These are phyloP conservation scores for Heliconius ismenius DNA, from an alignment of 2,888 invertebrate genomes.

Conservation along the genomic window DNA sequence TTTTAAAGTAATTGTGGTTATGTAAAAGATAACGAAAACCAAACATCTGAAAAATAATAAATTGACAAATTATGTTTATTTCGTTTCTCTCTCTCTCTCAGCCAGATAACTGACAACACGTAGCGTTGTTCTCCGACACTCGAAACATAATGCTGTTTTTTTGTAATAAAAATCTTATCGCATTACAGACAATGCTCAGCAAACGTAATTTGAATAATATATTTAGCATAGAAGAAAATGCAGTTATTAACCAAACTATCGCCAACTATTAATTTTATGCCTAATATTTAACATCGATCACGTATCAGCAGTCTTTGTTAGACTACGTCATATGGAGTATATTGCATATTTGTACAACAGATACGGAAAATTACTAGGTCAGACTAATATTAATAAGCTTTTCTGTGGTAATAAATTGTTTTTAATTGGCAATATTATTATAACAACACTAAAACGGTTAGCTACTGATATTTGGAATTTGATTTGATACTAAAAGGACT, in stretches of 20 bases:
- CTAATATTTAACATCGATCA: not conserved
- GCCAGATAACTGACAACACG: too few relatives aligned
- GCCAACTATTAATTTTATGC: not conserved
- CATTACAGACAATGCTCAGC: not conserved
- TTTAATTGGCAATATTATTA: constrained; percentile 3
- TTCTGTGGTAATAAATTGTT: constrained; percentile 2
- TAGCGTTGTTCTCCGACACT: too few relatives aligned
- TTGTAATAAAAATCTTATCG: not conserved
- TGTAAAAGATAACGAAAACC: not conserved
- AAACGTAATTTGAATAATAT: not conserved
- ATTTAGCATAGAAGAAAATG: not conserved
- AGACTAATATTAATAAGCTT: constrained; percentile 3
- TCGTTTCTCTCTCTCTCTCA: too few relatives aligned
- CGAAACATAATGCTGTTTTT: not conserved
- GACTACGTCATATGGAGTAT: constrained; percentile 10
- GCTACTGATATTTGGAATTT: not conserved
- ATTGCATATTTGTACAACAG: constrained; percentile 13
- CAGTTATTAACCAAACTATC: not conserved
- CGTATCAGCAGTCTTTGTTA: not conserved
- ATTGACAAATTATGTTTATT: not conserved
- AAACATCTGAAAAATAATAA: not conserved
- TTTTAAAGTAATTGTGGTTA: not conserved
- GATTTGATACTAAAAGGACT: not conserved
- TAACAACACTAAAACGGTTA: not conserved
- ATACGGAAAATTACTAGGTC: constrained; percentile 12